Base-by-base conservation (phyloP, 1,140 invertebrate genomes). In the Drosophila nigrodunni region DNA sequence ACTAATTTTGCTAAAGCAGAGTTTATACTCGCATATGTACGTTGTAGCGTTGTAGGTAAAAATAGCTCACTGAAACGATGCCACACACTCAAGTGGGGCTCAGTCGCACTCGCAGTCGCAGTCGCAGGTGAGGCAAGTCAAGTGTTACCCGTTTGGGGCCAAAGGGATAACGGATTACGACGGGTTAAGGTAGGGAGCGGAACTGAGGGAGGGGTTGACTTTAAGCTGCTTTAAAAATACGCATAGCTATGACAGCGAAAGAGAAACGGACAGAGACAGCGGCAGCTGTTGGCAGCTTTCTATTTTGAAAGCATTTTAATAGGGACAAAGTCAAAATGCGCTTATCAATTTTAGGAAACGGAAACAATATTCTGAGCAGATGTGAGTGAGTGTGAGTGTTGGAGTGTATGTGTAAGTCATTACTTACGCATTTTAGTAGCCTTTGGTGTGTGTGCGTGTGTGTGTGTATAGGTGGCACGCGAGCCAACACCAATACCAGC, bases 1-100 rank as follows among this genome's bases (percentile, higher is more conserved):
- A 86, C 82, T 88, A 86, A 86, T 86, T 86, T 78, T 47, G 74
- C 59, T 62, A 66, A 49, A 72, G 74, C 82, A 73, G 67, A 60
- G 77, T 54, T 54, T 41, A 39, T 39, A 57, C 37, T 39, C 37
- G 37, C 54, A 39, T 41, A 25, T 57, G 54, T 8, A 25, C 10
- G 54, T 21, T 35, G 15, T 35, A 35, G 37, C 43, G 25, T 64
- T 68, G 62, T 47, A 57, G 55, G 78, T 77, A 87, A 86, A 86
- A 86, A 86, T 86, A 86, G 82, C 76, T 52, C 57, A 65, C 71
- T 69, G 59, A 66, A 77, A 72, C 71, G 73, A 49, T 73, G 73
- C 62, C 66, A 50, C 66, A 50, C 64, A 47, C 57, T 77, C 30
- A 47, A 71, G 67, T 71, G 67, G 9, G 60, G 66, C 75, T 73